Evolutionary conservation across 2,797 vertebrate genomes (phyloP), one percentile per base, ranked within the genome.

Genomic region (Halcyon leucocephala): DNA sequence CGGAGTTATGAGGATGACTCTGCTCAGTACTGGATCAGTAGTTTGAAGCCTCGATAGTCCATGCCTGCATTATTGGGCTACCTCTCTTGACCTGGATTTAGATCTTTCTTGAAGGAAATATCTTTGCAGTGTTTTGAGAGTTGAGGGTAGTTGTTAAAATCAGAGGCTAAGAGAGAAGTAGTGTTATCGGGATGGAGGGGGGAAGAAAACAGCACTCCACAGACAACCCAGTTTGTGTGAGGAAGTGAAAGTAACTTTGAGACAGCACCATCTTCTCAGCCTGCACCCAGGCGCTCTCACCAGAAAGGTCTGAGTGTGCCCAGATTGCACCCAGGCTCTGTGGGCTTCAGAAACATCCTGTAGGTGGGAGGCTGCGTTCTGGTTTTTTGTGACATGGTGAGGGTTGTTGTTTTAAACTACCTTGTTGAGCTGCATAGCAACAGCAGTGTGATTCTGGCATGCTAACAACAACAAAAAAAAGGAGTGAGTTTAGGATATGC

Each of bases 401-500:
- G 82, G 3, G 7, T 5, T 42, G 42, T 42, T 58, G 41, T 89
- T 92, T 71, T 42, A 24, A 82, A 48, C 73, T 89, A 94, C 90
- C 93, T 94, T 54, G 49, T 54, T 29, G 78, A 90, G 78, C 90
- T 93, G 94, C 94, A 82, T 96, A 93, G 94, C 94, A 96, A 95
- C 91, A 93, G 77, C 51, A 39, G 20, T 55, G 46, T 79, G 61
- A 31, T 92, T 93, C 70, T 82, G 71, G 57, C 60, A 22, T 46
- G 5, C 61, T 73, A 60, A 66, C 12, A 80, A 70, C 13, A 49
- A 7, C 6, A 31, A 54, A 52, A 14, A 52, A 90, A 55, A 54
- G 11, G 57, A 88, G 28, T 0, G 20, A 73, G 41, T 67, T 89
- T 60, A 41, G 41, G 48, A 73, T 72, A 51, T 5, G 4, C 0